Evolutionary conservation across 2,888 invertebrate species (phyloP), one percentile per base, ranked within the genome.

Genomic region (Tenodera sinensis): DNA sequence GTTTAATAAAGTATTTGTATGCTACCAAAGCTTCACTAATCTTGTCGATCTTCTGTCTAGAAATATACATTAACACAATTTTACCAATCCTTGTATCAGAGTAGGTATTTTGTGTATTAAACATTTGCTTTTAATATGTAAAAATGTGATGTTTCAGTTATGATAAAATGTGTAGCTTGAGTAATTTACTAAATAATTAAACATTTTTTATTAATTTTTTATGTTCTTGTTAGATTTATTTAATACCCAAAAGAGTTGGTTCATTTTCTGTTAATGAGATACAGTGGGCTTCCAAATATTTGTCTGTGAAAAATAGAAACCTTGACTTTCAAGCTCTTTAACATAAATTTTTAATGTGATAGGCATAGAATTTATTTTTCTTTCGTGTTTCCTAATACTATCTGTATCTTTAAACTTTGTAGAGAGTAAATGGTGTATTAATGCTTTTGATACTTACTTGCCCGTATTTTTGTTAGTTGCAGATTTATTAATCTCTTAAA

Each of bases 221-320:
- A 71, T 71, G 3, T 71, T 71, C 54, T 20, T 25, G 20, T 71
- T 71, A 71, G 54, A 20, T 20, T 71, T 6, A 71, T 71, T 71
- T 71, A 42, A 20, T 71, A 71, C 54, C 54, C 25, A 71, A 71
- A 71, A 20, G 25, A 71, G 20, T 20, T 20, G 20, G 8, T 71
- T 71, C 25, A 71, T 14, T 71, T 71, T 71, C 20, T 71, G 54
- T 71, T 71, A 71, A 71, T 71, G 54, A 71, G 20, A 71, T 71
- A 71, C 54, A 87, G 86, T 90, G 89, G 84, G 89, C 88, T 90
- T 90, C 89, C 89, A 89, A 83, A 84, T 83, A 71, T 85, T 90
- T n/a, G 84, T 90, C 87, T 88, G 87, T 83, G 54, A 87, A 89
- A 88, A 81, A 27, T 87, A 87, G 42, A 83, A 87, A 34, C 42